A percentile compares a stretch with the other conserved stretches of the same genome.
phyloP scores from a whole-genome alignment of 1,140 invertebrate species.

The Drosophila equinoxialis region DNA sequence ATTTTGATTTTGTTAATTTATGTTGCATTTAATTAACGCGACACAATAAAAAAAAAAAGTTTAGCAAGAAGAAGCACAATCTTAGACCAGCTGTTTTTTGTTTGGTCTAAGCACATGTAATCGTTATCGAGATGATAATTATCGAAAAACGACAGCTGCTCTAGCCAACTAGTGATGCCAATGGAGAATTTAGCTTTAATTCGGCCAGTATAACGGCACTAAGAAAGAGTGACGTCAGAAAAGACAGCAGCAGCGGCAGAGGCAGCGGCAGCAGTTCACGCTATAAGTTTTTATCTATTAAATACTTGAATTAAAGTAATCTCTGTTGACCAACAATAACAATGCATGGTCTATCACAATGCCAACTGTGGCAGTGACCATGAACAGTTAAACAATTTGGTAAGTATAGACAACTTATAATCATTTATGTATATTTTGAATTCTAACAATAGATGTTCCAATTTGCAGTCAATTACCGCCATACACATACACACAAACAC shows the following conservation, averaged over 20 bases:
- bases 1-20: conserved; percentile 24
- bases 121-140: conserved; percentile 21
- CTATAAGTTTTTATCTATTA: conserved; percentile 6
- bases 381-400: conserved; percentile 1
- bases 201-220: not conserved
- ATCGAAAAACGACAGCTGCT: conserved; percentile 18
- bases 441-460: conserved; percentile 3
- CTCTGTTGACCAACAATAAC: conserved; percentile 4
- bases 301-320: conserved; percentile 19
- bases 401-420: not conserved
- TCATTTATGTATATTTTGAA: not conserved
- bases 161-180: not conserved
- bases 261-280: not conserved
- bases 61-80: conserved; percentile 41
- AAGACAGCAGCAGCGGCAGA: not conserved
- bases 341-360: not conserved
- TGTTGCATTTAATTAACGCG: not conserved
- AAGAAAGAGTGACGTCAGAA: conserved; percentile 10
- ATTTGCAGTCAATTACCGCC: conserved; percentile 2
- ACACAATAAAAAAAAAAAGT: conserved; percentile 13
- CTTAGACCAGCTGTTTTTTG: conserved; percentile 48
- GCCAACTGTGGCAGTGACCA: not conserved
- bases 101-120: conserved; percentile 28
- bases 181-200: not conserved
- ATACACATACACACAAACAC: not conserved